Evolutionary conservation across 1,140 invertebrate genomes (phyloP), one percentile per base, ranked within the genome.

Genomic region (Calosoma granatense): DNA sequence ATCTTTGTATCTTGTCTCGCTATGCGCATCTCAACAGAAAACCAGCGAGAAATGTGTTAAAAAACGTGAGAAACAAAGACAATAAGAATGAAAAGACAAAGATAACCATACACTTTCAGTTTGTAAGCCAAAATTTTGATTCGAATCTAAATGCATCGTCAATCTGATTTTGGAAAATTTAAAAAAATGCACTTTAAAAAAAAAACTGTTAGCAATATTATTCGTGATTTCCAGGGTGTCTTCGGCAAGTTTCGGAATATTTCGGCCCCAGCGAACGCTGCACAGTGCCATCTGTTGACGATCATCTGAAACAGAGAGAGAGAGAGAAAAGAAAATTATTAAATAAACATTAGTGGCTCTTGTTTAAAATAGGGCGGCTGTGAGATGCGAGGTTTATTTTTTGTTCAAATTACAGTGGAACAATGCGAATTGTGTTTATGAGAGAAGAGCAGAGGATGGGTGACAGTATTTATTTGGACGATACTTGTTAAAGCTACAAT

Each of bases 321-420:
- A 61, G 41, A 63, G 15, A 43, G 52, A 43, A 53, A 23, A 54
- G 22, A 56, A 54, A 59, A 57, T 55, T 60, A 59, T 63, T 63
- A 61, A 63, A 63, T 63, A 63, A 39, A 52, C 59, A 63, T 63
- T 61, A 63, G 61, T 52, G 17, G 41, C 3, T 47, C 41, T 47
- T 47, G 56, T 61, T 61, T 55, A 60, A 57, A 53, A 56, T 30
- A 26, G 36, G 47, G 58, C 58, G 53, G 55, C 52, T 54, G 51
- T 53, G 57, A 54, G 57, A 54, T 30, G 14, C 6, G 26, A 30
- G 4, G 6, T 6, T 30, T 30, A 30, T 30, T 30, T 51, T 47
- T 58, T 58, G 26, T 58, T 54, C 55, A 53, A 26, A 41, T 19
- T 51, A 43, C 57, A 58, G 22, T 20, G 22, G 53, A 54, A 14